These are phyloP conservation scores for Blastobasis adustella DNA, from an alignment of 2,888 invertebrate genomes.

Conservation along the genomic window DNA sequence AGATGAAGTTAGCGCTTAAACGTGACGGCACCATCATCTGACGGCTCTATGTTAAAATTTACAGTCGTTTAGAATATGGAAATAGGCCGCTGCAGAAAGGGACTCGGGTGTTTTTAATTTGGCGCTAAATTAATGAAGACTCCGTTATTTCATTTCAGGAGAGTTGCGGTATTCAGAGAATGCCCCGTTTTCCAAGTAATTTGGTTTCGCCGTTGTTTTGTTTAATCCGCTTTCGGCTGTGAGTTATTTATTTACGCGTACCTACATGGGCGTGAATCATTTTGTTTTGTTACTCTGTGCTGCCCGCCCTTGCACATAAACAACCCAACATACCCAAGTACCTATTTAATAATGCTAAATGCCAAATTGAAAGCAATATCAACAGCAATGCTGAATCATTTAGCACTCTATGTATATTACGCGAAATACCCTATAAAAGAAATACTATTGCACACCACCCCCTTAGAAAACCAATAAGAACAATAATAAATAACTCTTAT, in stretches of 20 bases:
- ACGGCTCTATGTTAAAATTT: slow-evolving; percentile 41
- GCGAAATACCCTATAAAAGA: slow-evolving; percentile 39
- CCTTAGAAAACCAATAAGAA: slow-evolving; percentile 73
- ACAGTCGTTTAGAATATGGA: slow-evolving; percentile 53
- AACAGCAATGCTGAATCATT: too few relatives aligned
- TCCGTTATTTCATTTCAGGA: slow-evolving; percentile 41
- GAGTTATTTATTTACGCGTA: slow-evolving; percentile 13
- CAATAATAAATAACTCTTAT: slow-evolving; percentile 76
- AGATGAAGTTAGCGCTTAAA: not conserved
- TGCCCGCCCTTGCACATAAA: too few relatives aligned
- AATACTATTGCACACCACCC: slow-evolving; percentile 39
- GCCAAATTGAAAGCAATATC: too few relatives aligned
- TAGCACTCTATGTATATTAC: slow-evolving; percentile 14
- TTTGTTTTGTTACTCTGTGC: slow-evolving; percentile 4
- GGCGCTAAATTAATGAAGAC: slow-evolving; percentile 52
- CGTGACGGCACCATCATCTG: slow-evolving; percentile 26
- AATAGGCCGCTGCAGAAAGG: slow-evolving; percentile 38
- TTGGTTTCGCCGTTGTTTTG: slow-evolving; percentile 25
- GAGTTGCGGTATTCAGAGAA: slow-evolving; percentile 23
- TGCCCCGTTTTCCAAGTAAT: slow-evolving; percentile 23
- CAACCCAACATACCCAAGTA: too few relatives aligned
- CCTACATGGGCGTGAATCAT: slow-evolving; percentile 16
- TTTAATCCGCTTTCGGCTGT: slow-evolving; percentile 26
- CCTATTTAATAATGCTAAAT: too few relatives aligned
- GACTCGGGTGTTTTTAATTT: slow-evolving; percentile 58